Percentiles rank a stretch among this genome's conserved stretches.
These are phyloP conservation scores for Tipula unca DNA, from an alignment of 2,888 invertebrate genomes.

Conservation along the genomic window DNA sequence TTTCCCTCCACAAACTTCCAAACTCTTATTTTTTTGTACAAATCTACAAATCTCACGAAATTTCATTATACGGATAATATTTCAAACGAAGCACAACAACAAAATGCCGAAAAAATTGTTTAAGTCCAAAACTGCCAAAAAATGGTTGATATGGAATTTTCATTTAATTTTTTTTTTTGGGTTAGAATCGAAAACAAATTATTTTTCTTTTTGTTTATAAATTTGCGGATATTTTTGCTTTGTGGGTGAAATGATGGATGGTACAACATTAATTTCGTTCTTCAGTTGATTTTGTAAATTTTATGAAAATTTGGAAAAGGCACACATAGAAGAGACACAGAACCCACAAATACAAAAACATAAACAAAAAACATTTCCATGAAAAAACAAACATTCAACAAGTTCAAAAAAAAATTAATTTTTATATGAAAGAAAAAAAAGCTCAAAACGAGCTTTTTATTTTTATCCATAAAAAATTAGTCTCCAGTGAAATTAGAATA, in stretches of 20 bases:
- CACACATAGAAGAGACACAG: neutral
- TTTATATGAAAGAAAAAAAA: neutral
- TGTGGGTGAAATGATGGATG: neutral
- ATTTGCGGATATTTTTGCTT: neutral
- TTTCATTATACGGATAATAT: neutral
- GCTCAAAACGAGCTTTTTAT: neutral
- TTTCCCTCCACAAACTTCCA: neutral
- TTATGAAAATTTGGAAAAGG: neutral
- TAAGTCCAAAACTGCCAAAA: neutral
- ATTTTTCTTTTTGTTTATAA: neutral
- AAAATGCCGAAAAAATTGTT: neutral
- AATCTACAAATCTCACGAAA: neutral
- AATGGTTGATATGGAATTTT: neutral
- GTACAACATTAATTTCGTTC: neutral
- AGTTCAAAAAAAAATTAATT: neutral
- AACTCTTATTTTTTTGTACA: neutral
- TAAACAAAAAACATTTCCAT: neutral
- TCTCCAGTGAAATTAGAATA: neutral
- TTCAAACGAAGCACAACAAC: neutral
- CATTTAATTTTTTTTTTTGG: neutral
- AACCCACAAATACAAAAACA: neutral
- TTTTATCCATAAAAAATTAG: neutral
- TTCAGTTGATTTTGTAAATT: neutral
- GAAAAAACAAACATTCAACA: neutral
- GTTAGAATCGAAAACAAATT: slow-evolving; percentile 8